Percentiles rank a stretch among this genome's conserved stretches.
These are phyloP conservation scores for Psettodes erumei DNA, from an alignment of 2,113 vertebrate genomes.

Conservation along the genomic window DNA sequence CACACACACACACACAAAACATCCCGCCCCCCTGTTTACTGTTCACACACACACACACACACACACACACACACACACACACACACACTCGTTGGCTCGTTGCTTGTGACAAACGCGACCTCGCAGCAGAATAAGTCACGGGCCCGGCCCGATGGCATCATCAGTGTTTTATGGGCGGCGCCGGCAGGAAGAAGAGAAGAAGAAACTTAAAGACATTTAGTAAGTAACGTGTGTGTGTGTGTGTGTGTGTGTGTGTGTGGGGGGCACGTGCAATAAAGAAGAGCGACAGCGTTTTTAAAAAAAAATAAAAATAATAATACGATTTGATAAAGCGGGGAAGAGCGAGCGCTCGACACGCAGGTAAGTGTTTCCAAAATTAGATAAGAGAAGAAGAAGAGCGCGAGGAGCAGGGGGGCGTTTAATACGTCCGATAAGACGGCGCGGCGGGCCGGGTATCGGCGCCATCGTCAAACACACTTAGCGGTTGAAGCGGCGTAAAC, in stretches of 20 bases:
- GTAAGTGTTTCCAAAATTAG: constrained; percentile 63
- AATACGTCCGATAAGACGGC: constrained; percentile 47
- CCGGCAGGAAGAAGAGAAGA: too few relatives aligned
- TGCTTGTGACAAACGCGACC: constrained; percentile 32
- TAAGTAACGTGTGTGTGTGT: too few relatives aligned
- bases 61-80: too few relatives aligned
- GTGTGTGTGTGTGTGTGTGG: too few relatives aligned
- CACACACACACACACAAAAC: too few relatives aligned
- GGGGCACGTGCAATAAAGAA: constrained; percentile 37
- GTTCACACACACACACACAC: too few relatives aligned
- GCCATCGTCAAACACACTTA: too few relatives aligned
- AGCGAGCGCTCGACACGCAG: constrained; percentile 41
- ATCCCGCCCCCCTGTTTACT: too few relatives aligned
- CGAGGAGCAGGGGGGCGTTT: constrained; percentile 34
- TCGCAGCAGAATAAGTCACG: constrained; percentile 37
- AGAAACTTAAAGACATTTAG: too few relatives aligned
- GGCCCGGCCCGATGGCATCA: neutral
- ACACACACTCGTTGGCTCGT: too few relatives aligned
- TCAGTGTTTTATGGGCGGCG: constrained; percentile 23
- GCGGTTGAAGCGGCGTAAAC: too few relatives aligned
- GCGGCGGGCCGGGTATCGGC: constrained; percentile 7
- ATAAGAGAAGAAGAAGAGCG: constrained; percentile 52
- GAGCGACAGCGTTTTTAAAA: constrained; percentile 43
- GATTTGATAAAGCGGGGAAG: constrained; percentile 31
- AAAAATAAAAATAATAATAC: neutral